Evolutionary conservation across 2,797 vertebrate species (phyloP), one percentile per base, ranked within the genome.

Genomic region (Yasuhikotakia modesta): DNA sequence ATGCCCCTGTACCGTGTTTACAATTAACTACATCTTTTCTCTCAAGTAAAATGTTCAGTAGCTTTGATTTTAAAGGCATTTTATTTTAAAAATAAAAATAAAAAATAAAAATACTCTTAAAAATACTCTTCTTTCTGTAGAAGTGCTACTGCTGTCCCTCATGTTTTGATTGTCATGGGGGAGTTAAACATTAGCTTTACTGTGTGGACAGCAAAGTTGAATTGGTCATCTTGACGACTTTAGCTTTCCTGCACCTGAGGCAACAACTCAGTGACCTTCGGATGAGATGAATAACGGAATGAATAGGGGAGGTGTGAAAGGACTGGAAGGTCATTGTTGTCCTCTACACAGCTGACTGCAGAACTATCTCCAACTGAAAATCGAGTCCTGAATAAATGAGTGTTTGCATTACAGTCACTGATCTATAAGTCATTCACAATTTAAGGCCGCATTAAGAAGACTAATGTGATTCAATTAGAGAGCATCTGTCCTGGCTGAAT

Each of bases 381-480:
- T 78, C 50, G 64, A 61, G 39, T 53, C 4, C 48, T 55, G 52
- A 73, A 67, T 77, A 66, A 84, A 70, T 61, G 32, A 81, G 50
- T 57, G 52, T 73, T 81, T 74, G 11, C 39, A 14, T 46, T 39
- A 53, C 45, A 30, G 57, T 50, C 27, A 17, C 39, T 32, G 48
- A 46, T 70, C 43, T 45, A n/a, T 32, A 65, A 27, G 45, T 67
- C 30, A 60, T 74, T 74, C 70, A 79, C 30, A 22, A 63, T 57
- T 69, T 69, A 78, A 48, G 64, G 53, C 55, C 27, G 3, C 58
- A 66, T 80, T 78, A 65, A 30, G 70, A 58, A 57, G 43, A 60
- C 70, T 83, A 79, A 81, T 72, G 73, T 73, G 67, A 78, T 80
- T 57, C 30, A 74, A 77, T 83, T 83, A 82, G 46, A 78, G n/a